Conservation (phyloP, 2,113 vertebrate genomes). For the Dryoscopus gambensis region DNA sequence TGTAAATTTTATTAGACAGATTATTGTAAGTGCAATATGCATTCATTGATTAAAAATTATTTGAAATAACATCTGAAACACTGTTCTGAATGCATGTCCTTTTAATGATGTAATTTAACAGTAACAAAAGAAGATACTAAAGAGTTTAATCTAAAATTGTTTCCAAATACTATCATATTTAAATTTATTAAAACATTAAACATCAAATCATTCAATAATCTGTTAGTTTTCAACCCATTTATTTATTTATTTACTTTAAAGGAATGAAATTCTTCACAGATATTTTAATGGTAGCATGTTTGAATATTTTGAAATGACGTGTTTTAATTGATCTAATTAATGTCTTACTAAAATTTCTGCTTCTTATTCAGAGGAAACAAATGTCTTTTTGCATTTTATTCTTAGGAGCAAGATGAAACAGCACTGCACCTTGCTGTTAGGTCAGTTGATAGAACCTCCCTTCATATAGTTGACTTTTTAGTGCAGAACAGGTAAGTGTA, state of each 20-base stretch:
- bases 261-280: background rate
- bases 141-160: background rate
- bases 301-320: background rate
- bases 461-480: conserved; percentile 95
- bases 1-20: background rate
- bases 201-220: background rate
- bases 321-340: background rate
- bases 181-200: background rate
- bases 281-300: background rate
- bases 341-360: background rate
- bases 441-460: conserved; percentile 91
- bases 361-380: background rate
- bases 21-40: background rate
- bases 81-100: background rate
- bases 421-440: conserved; percentile 92
- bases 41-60: background rate
- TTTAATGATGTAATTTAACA: background rate
- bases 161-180: background rate
- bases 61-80: background rate
- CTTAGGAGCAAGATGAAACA: conserved; percentile 91
- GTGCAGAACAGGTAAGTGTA: conserved; percentile 89
- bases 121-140: background rate
- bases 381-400: background rate
- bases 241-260: background rate
- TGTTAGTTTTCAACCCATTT: background rate